A percentile compares a stretch with the other conserved stretches of the same genome.
phyloP scores from a whole-genome alignment of 1,140 invertebrate species.

The Sitobion miscanthi region DNA sequence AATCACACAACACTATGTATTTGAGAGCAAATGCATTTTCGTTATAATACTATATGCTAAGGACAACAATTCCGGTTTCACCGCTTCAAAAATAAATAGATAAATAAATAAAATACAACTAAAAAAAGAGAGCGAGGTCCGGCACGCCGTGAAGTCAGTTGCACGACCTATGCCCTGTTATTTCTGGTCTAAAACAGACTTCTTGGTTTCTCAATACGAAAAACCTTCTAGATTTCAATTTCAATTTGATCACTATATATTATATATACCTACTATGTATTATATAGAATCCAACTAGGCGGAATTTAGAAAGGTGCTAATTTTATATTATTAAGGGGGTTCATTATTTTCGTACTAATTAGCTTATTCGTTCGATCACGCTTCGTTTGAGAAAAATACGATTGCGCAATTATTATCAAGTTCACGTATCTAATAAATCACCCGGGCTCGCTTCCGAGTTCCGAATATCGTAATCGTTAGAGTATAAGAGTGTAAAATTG shows the following conservation, averaged over 20 bases:
- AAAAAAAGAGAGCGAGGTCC: constrained; percentile 55
- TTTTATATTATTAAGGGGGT: constrained; percentile 42
- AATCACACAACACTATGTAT: neutral
- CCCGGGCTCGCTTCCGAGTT: constrained; percentile 32
- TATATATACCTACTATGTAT: neutral
- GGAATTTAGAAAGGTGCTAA: constrained; percentile 44
- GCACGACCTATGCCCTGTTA: constrained; percentile 48
- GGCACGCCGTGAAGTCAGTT: constrained; percentile 22
- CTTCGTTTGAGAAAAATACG: constrained; percentile 19
- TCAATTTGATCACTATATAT: neutral
- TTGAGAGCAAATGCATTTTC: neutral
- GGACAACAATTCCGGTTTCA: constrained; percentile 30
- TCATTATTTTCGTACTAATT: neutral
- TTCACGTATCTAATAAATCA: constrained; percentile 32
- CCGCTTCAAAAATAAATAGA: neutral
- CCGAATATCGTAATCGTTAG: neutral
- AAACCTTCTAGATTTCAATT: constrained; percentile 28
- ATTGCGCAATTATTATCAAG: constrained; percentile 37
- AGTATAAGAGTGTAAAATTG: constrained; percentile 46
- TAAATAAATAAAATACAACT: constrained; percentile 20
- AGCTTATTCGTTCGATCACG: constrained; percentile 19
- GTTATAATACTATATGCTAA: neutral
- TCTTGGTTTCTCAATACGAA: constrained; percentile 46
- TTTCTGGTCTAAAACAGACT: constrained; percentile 44
- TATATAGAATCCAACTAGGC: neutral